phyloP scores from a whole-genome alignment of 2,113 vertebrate species.

The Tringa solitaria region DNA sequence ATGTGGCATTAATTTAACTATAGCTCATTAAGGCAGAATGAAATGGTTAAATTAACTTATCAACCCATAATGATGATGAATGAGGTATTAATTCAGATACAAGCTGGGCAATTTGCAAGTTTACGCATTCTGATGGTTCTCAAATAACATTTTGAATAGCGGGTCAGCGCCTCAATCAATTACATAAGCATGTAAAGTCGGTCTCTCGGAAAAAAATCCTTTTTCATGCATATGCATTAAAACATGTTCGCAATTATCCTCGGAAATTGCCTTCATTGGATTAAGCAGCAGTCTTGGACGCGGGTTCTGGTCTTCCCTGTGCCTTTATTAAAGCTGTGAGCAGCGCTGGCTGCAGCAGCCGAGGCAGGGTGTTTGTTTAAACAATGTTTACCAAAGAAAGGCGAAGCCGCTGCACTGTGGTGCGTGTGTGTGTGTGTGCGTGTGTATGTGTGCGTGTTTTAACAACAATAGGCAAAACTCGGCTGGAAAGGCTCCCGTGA shows the following conservation, averaged over 20 bases:
- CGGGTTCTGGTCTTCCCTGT: conserved; percentile 77
- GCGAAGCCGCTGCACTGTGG: background rate
- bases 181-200: conserved; percentile 93
- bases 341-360: conserved; percentile 66
- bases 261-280: conserved; percentile 99
- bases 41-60: conserved; percentile 99
- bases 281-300: conserved; percentile 87
- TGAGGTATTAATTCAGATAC: conserved; percentile 99
- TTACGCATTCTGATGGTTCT: conserved; percentile 99
- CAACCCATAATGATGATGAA: conserved; percentile 99
- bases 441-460: background rate
- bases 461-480: conserved; percentile 51
- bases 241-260: conserved; percentile 99
- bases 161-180: conserved; percentile 99
- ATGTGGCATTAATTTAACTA: conserved; percentile 99
- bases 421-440: background rate
- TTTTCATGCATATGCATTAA: conserved; percentile 99
- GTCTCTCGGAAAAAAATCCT: conserved; percentile 90
- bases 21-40: conserved; percentile 99
- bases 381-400: conserved; percentile 71
- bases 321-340: conserved; percentile 77
- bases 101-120: conserved; percentile 99
- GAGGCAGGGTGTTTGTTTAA: conserved; percentile 73
- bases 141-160: conserved; percentile 99
- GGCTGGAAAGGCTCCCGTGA: background rate